Base-by-base conservation (phyloP, 2,797 vertebrate species). In the Hydrolagus colliei region DNA sequence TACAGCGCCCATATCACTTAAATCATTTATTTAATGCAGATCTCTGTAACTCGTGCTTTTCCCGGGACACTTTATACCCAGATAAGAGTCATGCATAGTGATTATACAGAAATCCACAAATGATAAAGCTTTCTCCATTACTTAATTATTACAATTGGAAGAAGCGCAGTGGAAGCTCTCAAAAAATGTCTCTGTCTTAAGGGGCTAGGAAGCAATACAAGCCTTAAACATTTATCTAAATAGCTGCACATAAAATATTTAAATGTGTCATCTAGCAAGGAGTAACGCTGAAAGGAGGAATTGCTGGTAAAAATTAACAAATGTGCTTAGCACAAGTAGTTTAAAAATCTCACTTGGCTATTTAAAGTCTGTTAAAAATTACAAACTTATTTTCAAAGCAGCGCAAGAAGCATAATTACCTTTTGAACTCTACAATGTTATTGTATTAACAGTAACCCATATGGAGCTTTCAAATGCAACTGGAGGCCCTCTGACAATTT, bases 401-500 rank as follows among this genome's bases (percentile, higher is more conserved):
- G 5, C 14, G 13, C 22, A n/a, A 10, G 65, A 20, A 35, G 35
- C 67, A 41, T 65, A 84, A 84, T 84, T 84, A 65, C 65, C 12
- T 84, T 84, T 41, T 35, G 41, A 52, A 35, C 71, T 63, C n/a
- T 18, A 27, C 62, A 84, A 84, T 18, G 41, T 52, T 52, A 71
- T 71, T 71, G 67, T 68, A 67, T 82, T 67, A 67, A 82, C 20
- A 2, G 63, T 68, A 82, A 82, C 65, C 27, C 12, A 41, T 32
- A 63, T 67, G 63, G 41, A 4, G 63, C 32, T 35, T 84, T 84
- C 41, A 67, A 71, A 84, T 32, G 71, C 62, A 82, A 71, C 14
- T 86, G 65, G 88, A 32, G 87, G 87, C 89, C 88, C 88, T 91
- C 89, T 89, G 88, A 88, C 90, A 90, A 90, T 1, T 88, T 92